Conservation (phyloP, 1,140 invertebrate genomes). For the Caenorhabditis tropicalis region DNA sequence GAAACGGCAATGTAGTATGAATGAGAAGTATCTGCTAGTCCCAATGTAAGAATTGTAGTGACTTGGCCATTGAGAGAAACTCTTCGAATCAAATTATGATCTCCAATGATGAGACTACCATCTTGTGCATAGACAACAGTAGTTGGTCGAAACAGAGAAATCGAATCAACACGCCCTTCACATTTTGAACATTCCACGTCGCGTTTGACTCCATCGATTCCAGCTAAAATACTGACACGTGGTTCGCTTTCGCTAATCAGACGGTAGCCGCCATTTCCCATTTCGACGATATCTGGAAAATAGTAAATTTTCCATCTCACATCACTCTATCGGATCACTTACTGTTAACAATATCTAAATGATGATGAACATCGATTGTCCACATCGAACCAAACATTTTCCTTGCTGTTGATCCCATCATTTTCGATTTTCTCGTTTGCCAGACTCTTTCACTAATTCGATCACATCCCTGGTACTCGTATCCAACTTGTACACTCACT, state of each 20-base stretch:
- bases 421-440: constrained; percentile 79
- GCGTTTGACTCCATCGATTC: constrained; percentile 24
- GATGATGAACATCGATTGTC: constrained; percentile 95
- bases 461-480: constrained; percentile 90
- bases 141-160: constrained; percentile 86
- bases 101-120: constrained; percentile 92
- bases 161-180: constrained; percentile 75
- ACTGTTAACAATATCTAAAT: constrained; percentile 92
- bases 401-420: constrained; percentile 93
- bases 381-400: constrained; percentile 95
- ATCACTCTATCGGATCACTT: too few species aligned
- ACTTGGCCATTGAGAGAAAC: constrained; percentile 83
- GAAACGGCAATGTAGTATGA: constrained; percentile 59
- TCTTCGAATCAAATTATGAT: constrained; percentile 91
- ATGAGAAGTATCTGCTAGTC: constrained; percentile 56
- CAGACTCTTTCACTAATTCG: constrained; percentile 46
- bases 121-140: constrained; percentile 87
- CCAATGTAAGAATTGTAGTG: constrained; percentile 53
- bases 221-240: constrained; percentile 51
- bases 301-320: too few species aligned
- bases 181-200: constrained; percentile 49
- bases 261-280: constrained; percentile 85
- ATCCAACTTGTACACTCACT: constrained; percentile 84
- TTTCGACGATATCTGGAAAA: constrained; percentile 85
- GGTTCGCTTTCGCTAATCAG: constrained; percentile 48